Base-by-base conservation (phyloP, 2,888 invertebrate species). In the Oscheius sp. region DNA sequence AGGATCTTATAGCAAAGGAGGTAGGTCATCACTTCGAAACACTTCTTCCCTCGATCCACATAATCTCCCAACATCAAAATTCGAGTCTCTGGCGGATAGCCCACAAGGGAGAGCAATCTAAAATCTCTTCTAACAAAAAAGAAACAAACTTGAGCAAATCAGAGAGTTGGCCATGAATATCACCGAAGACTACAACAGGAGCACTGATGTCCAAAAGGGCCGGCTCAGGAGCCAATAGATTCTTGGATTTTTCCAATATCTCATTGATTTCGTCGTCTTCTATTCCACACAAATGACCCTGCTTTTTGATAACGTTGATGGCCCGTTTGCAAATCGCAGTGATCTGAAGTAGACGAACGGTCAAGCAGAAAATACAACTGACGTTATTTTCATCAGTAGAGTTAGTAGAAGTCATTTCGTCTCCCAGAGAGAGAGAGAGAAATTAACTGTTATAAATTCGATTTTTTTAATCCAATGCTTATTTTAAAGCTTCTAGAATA, bases 31-130 rank as follows among this genome's bases (percentile, higher is more conserved):
- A 78, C 76, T 68, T 83, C 83, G 31, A 83, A 48, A 2, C 75
- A 73, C 64, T 77, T 75, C 58, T 70, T 72, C 50, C 83, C 75
- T 8, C 83, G 76, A 67, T 83, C 82, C 15, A 82, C 78, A 52
- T 83, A 83, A 71, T 83, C 82, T 0, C 83, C 83, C 23, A 83
- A 75, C 42, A 82, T 82, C 29, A 83, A 78, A 42, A 76, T 58
- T 46, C 73, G 69, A 1, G 69, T 69, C 34, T 74, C 61, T 10
- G 80, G 77, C 20, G 82, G 82, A 12, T 71, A 66, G 27, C 82
- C 83, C 45, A 81, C 73, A 3, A 76, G 64, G 12, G 68, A 61
- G 17, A 77, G 72, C 57, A 70, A 69, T 52, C 70, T n/a, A n/a
- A n/a, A n/a, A n/a, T n/a, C n/a, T n/a, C n/a, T n/a, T n/a, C n/a